Conservation (phyloP, 2,797 vertebrate genomes). For the Anguilla obscura region DNA sequence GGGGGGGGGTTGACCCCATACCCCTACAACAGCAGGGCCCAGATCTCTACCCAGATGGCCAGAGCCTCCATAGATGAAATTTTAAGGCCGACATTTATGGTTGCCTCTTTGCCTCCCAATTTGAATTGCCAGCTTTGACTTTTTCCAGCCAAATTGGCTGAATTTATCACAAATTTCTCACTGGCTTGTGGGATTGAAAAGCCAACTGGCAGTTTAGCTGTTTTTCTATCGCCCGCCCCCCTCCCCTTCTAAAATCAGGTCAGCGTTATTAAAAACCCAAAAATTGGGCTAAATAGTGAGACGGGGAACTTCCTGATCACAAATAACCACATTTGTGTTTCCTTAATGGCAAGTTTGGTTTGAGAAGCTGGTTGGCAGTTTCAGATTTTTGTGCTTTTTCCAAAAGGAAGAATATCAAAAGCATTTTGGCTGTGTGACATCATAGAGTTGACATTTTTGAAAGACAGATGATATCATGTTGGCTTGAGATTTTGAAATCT, state of each 20-base stretch:
- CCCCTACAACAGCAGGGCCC: neutral
- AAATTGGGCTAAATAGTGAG: neutral
- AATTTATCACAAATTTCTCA: neutral
- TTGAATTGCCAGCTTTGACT: slow-evolving; percentile 3
- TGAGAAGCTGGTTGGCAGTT: neutral
- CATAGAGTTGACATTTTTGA: slow-evolving; percentile 1
- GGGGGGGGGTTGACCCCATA: neutral
- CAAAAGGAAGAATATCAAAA: neutral
- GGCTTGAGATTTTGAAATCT: slow-evolving; percentile 8
- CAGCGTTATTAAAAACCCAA: neutral
- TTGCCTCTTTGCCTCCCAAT: neutral
- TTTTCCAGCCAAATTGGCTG: slow-evolving; percentile 13
- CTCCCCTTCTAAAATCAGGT: neutral
- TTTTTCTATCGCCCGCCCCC: neutral
- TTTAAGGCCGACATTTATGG: neutral
- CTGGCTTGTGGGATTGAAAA: slow-evolving; percentile 9
- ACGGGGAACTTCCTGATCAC: neutral
- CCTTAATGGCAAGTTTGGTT: neutral
- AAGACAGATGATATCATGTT: neutral
- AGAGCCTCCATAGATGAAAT: neutral
- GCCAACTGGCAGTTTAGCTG: slow-evolving; percentile 6
- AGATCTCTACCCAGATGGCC: slow-evolving; percentile 3
- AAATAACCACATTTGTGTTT: neutral
- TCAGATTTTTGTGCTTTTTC: neutral
- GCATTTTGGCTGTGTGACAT: neutral